Conservation (phyloP, 2,888 invertebrate genomes). For the Harpagoxenus sublaevis region DNA sequence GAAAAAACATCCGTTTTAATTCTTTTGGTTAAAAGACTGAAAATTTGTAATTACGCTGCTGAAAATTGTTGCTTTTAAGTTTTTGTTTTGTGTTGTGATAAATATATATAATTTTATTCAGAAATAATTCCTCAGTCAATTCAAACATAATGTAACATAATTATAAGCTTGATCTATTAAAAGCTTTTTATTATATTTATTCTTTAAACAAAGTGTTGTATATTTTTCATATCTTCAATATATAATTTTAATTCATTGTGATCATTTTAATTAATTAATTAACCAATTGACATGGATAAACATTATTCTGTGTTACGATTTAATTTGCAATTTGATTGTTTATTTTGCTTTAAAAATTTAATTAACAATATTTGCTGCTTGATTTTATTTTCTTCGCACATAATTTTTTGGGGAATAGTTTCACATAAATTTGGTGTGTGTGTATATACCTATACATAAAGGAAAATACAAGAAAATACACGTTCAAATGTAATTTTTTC, state of each 20-base stretch:
- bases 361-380: neutral
- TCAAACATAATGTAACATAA: constrained; percentile 70
- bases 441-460: neutral
- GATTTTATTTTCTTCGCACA: neutral
- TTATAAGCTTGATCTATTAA: constrained; percentile 4
- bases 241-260: neutral
- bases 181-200: neutral
- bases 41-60: constrained; percentile 31
- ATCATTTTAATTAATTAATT: constrained; percentile 16
- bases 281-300: neutral
- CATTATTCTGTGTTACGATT: neutral
- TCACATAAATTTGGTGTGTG: neutral
- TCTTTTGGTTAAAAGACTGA: neutral
- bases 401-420: neutral
- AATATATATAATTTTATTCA: constrained; percentile 20
- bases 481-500: neutral
- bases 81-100: constrained; percentile 17
- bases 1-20: neutral
- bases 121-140: constrained; percentile 51
- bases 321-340: constrained; percentile 16
- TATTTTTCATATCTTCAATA: neutral
- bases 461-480: constrained; percentile 16
- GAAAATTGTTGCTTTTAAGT: constrained; percentile 17
- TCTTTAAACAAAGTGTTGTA: neutral
- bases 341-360: neutral